A percentile compares a stretch with the other conserved stretches of the same genome.
These are phyloP conservation scores for Halyomorpha halys DNA, from an alignment of 1,140 invertebrate genomes.

Conservation along the genomic window DNA sequence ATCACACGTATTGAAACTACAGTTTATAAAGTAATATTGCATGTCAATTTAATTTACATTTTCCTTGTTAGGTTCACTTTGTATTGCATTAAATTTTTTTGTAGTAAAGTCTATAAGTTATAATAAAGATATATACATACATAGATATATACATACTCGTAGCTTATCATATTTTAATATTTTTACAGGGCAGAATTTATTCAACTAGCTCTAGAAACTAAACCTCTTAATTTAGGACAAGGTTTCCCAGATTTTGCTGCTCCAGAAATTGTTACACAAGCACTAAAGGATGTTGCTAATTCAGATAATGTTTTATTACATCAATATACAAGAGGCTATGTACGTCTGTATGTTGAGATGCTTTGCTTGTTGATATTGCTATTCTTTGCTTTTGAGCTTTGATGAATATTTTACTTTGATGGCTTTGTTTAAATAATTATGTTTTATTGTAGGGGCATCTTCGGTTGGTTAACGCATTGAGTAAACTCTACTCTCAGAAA, in stretches of 20 bases:
- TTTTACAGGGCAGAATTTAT: conserved; percentile 87
- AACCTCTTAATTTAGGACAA: conserved; percentile 92
- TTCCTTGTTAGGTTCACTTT: no score
- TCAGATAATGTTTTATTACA: conserved; percentile 68
- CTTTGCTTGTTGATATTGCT: background rate
- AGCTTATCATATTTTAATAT: background rate
- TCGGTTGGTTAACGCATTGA: conserved; percentile 70
- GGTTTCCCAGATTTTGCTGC: conserved; percentile 90
- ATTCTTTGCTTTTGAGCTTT: background rate
- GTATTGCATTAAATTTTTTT: no score
- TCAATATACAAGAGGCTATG: conserved; percentile 85
- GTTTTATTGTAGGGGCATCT: conserved; percentile 74
- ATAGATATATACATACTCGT: no score
- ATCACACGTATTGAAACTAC: no score
- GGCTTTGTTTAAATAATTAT: background rate
- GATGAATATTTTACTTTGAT: background rate
- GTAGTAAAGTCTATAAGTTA: no score
- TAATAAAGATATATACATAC: no score
- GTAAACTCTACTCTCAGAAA: conserved; percentile 74
- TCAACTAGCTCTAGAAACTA: conserved; percentile 70
- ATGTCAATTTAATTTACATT: no score
- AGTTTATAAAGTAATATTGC: no score
- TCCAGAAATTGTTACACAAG: conserved; percentile 71
- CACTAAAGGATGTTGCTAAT: conserved; percentile 54
- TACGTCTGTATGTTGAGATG: conserved; percentile 38